These are phyloP conservation scores for Drosophila elegans DNA, from an alignment of 1,140 invertebrate genomes.

Conservation along the genomic window DNA sequence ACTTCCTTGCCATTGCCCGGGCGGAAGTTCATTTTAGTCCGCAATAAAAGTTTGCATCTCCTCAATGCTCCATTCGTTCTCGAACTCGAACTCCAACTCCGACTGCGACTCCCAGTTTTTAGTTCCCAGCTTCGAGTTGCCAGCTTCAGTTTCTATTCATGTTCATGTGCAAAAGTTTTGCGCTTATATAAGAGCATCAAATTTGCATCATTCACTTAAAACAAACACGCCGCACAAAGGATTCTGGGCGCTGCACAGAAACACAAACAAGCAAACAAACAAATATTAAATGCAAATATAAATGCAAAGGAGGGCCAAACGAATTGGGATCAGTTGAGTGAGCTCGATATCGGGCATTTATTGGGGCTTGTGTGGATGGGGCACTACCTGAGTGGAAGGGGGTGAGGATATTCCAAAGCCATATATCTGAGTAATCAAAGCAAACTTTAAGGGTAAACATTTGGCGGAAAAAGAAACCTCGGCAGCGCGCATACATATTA, in stretches of 20 bases:
- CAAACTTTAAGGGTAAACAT: conserved; percentile 24
- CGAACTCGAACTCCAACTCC: conserved; percentile 9
- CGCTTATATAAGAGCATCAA: conserved; percentile 78
- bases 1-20: conserved; percentile 69
- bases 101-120: not conserved
- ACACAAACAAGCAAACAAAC: conserved; percentile 72
- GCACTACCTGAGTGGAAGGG: conserved; percentile 16
- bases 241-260: conserved; percentile 32
- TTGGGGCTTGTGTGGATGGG: conserved; percentile 11
- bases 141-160: conserved; percentile 47
- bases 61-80: conserved; percentile 38
- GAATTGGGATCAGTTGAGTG: conserved; percentile 44
- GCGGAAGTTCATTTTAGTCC: conserved; percentile 83
- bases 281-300: conserved; percentile 82
- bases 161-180: conserved; percentile 81
- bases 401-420: not conserved
- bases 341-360: conserved; percentile 46
- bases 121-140: not conserved
- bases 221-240: conserved; percentile 62
- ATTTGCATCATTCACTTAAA: conserved; percentile 83
- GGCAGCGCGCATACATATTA: conserved; percentile 24
- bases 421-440: conserved; percentile 47
- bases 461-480: conserved; percentile 21
- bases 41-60: conserved; percentile 81
- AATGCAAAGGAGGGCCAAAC: conserved; percentile 65